phyloP scores from a whole-genome alignment of 2,797 vertebrate genomes.

The Xiphorhynchus erythropygius region DNA sequence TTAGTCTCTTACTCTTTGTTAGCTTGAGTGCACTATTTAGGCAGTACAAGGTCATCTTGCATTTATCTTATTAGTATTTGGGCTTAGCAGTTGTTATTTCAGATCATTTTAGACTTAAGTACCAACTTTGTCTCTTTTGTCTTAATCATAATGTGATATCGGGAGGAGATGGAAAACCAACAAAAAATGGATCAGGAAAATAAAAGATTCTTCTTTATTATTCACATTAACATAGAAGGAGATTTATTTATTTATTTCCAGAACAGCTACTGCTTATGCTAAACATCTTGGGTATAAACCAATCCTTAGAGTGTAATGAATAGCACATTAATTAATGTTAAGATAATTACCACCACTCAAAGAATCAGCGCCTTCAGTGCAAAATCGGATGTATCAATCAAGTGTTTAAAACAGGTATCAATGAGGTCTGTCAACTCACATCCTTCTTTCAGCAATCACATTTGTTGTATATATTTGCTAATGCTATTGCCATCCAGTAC shows the following conservation, averaged over 20 bases:
- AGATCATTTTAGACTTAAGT: background rate
- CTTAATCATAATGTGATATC: background rate
- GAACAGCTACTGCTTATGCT: background rate
- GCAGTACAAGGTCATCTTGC: background rate
- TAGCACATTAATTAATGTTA: background rate
- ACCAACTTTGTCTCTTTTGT: background rate
- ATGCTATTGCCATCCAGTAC: background rate
- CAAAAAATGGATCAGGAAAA: background rate
- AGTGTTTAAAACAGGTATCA: background rate
- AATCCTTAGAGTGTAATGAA: background rate
- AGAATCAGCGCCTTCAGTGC: fast-evolving
- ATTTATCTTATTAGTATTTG: background rate
- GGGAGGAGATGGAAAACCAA: background rate
- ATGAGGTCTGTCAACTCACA: background rate
- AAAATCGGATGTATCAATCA: background rate
- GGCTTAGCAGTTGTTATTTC: background rate
- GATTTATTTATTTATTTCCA: background rate
- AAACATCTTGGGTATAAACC: background rate
- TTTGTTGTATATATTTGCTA: background rate
- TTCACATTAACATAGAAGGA: background rate
- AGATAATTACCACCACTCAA: background rate
- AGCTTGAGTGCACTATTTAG: background rate
- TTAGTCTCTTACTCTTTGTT: background rate
- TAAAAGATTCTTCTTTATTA: background rate
- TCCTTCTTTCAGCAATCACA: background rate